Evolutionary conservation across 2,113 vertebrate species (phyloP).

Genomic region (Indicator maculatus): DNA sequence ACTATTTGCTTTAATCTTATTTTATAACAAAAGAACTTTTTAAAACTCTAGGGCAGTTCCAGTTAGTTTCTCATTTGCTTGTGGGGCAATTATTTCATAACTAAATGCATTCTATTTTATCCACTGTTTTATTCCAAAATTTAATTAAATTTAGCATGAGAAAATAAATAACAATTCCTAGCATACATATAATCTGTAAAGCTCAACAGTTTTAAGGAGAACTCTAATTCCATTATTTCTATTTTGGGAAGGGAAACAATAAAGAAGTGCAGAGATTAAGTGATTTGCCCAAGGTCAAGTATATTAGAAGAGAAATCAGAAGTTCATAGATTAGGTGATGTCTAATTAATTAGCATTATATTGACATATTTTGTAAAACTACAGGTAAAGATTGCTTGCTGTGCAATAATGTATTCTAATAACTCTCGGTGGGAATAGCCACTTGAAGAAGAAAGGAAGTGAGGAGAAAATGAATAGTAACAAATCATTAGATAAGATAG

Average conservation of each 20-base stretch:
- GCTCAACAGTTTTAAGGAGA: not conserved
- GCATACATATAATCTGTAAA: not conserved
- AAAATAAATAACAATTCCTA: not conserved
- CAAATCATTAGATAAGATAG: not conserved
- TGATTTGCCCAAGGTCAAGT: not conserved
- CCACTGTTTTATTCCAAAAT: not conserved
- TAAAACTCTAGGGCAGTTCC: not conserved
- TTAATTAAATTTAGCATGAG: not conserved
- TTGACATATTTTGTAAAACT: slow-evolving; percentile 3
- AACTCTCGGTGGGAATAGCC: slow-evolving; percentile 17
- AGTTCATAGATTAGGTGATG: not conserved
- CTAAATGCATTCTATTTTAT: not conserved
- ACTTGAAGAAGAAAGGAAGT: slow-evolving; percentile 1
- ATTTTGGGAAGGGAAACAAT: not conserved
- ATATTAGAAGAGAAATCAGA: not conserved
- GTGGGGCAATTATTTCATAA: not conserved
- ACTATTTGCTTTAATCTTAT: not conserved
- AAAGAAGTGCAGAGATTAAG: not conserved
- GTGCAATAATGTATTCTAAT: slow-evolving; percentile 4
- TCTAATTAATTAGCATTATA: slow-evolving; percentile 21
- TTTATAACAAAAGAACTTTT: not conserved
- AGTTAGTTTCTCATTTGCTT: not conserved
- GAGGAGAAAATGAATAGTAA: not conserved
- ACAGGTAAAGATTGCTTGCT: slow-evolving; percentile 18
- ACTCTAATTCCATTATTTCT: not conserved